Percentiles rank a stretch among this genome's conserved stretches.
phyloP scores from a whole-genome alignment of 1,140 invertebrate species.

The Gryon sp. region DNA sequence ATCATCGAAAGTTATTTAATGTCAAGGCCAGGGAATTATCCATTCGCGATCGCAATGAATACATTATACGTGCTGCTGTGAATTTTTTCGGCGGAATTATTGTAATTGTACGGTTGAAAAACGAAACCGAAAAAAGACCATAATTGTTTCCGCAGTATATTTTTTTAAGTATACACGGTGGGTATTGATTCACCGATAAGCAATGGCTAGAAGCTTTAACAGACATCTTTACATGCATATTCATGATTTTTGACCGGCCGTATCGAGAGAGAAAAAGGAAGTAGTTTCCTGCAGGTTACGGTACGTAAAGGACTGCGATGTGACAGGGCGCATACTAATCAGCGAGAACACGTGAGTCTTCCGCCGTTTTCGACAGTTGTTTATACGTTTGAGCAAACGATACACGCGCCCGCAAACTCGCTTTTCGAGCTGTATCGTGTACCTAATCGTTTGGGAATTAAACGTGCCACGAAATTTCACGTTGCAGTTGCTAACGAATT shows the following conservation, averaged over 20 bases:
- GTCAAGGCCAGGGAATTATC: constrained; percentile 50
- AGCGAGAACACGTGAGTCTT: constrained; percentile 57
- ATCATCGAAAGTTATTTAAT: constrained; percentile 36
- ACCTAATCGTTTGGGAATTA: constrained; percentile 43
- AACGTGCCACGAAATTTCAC: constrained; percentile 24
- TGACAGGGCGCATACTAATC: constrained; percentile 76
- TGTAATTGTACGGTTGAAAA: constrained; percentile 24
- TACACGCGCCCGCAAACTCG: constrained; percentile 40
- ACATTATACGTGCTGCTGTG: constrained; percentile 3
- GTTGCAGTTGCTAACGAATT: constrained; percentile 14
- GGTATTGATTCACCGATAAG: constrained; percentile 61
- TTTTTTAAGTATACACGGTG: constrained; percentile 32
- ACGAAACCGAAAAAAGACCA: constrained; percentile 22
- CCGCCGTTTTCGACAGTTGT: constrained; percentile 65
- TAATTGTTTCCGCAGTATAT: constrained; percentile 56
- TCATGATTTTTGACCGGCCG: constrained; percentile 75
- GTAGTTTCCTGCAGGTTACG: constrained; percentile 70
- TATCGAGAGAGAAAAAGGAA: constrained; percentile 76
- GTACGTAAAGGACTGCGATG: constrained; percentile 70
- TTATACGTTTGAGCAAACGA: constrained; percentile 40
- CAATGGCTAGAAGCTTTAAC: constrained; percentile 59
- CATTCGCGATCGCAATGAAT: constrained; percentile 17
- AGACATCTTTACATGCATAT: constrained; percentile 71
- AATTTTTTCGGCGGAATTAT: constrained; percentile 39
- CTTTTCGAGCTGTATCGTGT: constrained; percentile 26